Evolutionary conservation across 2,888 invertebrate genomes (phyloP), one percentile per base, ranked within the genome.

Genomic region (Zonitis immaculata): DNA sequence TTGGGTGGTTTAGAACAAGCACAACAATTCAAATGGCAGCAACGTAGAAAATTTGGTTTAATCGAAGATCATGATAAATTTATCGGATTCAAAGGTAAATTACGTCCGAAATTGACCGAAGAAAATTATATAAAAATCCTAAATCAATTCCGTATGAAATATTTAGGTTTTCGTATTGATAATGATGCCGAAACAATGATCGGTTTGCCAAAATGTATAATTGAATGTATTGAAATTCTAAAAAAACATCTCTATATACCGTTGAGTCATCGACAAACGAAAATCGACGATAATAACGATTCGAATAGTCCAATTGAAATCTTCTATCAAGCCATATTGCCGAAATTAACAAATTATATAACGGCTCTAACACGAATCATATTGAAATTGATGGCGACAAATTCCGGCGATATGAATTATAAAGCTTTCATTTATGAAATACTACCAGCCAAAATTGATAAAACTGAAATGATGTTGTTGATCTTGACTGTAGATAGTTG

Each of bases 1-100:
- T 47, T 56, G 1, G 58, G 56, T n/a, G 49, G 30, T 46, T 18
- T 51, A 8, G n/a, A 42, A 26, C 44, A 52, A 2, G 35, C 52
- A 2, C 22, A 46, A 11, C 18, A 39, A 11, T 42, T 35, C 11
- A 56, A 58, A 42, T 35, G 7, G 2, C 22, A 22, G 25, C 51
- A 52, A 39, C 49, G 55, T 28, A 12, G 14, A 3, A 39, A 28
- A 18, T 18, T 20, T 32, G 43, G 45, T 27, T 45, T 58, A 27
- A 51, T 18, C 1, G 44, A 42, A 18, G 32, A 54, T 42, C 54
- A 54, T 45, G 44, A 20, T 11, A 25, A 7, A 22, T 48, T 9
- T 20, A n/a, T n/a, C n/a, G n/a, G n/a, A 32, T 26, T n/a, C 16
- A 28, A 20, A 20, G 30, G 27, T 35, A 42, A 22, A 35, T 53